Evolutionary conservation across 2,113 vertebrate species (phyloP).

Genomic region (Maylandia zebra): DNA sequence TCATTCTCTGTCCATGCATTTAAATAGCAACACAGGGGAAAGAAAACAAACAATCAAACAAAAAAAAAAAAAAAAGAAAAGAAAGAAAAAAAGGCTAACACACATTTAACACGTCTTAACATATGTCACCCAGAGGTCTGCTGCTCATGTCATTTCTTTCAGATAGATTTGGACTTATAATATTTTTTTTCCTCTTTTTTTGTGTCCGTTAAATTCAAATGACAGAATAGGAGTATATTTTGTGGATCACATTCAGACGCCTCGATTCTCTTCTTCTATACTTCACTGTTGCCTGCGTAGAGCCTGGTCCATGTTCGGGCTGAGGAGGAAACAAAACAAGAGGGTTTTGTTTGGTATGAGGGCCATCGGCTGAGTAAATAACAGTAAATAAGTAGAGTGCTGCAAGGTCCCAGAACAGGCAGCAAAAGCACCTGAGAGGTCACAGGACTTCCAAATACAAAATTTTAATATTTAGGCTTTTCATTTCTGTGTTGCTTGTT

Average conservation of each 20-base stretch:
- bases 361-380: background rate
- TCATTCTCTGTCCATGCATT: constrained; percentile 61
- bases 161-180: constrained; percentile 60
- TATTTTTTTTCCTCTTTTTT: constrained; percentile 27
- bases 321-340: constrained; percentile 58
- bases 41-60: background rate
- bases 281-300: constrained; percentile 93
- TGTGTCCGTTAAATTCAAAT: constrained; percentile 66
- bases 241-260: constrained; percentile 62
- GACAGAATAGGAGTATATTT: constrained; percentile 64
- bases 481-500: background rate
- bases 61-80: background rate
- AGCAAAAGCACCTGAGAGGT: background rate
- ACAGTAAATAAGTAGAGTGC: background rate
- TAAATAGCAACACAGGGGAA: constrained; percentile 55
- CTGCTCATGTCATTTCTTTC: constrained; percentile 60
- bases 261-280: constrained; percentile 64
- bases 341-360: background rate
- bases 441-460: background rate
- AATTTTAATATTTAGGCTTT: background rate
- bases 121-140: constrained; percentile 64
- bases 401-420: background rate
- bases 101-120: constrained; percentile 51
- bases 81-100: constrained; percentile 11
- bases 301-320: constrained; percentile 99